A percentile compares a stretch with the other conserved stretches of the same genome.
phyloP scores from a whole-genome alignment of 1,140 invertebrate species.

The Aricia agestis region DNA sequence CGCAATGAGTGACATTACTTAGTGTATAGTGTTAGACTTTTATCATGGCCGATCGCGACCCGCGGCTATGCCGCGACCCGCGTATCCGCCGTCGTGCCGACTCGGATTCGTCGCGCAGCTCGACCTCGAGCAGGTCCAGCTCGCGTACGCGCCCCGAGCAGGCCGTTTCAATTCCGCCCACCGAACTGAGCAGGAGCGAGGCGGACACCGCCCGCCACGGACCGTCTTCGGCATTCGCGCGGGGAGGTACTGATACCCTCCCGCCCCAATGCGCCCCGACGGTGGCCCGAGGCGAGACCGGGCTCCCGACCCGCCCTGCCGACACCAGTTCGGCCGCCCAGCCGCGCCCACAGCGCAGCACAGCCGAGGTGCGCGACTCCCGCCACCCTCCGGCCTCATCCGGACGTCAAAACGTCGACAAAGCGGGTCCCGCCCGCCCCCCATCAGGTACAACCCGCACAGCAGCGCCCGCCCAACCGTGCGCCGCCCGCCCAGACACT shows the following conservation, averaged over 20 bases:
- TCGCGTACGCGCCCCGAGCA: background rate
- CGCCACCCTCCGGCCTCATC: background rate
- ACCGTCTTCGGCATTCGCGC: conserved; percentile 2
- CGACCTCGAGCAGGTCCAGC: background rate
- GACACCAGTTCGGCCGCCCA: background rate
- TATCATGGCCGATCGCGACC: conserved; percentile 2
- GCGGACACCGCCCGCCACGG: conserved; percentile 5
- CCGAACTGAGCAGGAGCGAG: background rate
- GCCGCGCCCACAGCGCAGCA: background rate
- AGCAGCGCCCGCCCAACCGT: no score
- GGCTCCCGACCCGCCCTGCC: background rate
- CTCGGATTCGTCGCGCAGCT: background rate
- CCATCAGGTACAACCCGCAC: no score
- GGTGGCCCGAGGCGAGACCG: conserved; percentile 4
- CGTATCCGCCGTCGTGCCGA: background rate
- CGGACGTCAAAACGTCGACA: background rate
- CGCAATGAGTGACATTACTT: no score
- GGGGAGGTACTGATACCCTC: background rate
- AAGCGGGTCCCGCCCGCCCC: no score
- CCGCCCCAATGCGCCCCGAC: conserved; percentile 4
- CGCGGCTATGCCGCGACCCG: background rate
- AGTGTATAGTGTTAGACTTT: background rate
- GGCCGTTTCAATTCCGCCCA: background rate
- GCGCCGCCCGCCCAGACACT: no score
- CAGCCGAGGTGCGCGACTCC: no score